Conservation (phyloP, 2,797 vertebrate species). For the Molossus molossus region DNA sequence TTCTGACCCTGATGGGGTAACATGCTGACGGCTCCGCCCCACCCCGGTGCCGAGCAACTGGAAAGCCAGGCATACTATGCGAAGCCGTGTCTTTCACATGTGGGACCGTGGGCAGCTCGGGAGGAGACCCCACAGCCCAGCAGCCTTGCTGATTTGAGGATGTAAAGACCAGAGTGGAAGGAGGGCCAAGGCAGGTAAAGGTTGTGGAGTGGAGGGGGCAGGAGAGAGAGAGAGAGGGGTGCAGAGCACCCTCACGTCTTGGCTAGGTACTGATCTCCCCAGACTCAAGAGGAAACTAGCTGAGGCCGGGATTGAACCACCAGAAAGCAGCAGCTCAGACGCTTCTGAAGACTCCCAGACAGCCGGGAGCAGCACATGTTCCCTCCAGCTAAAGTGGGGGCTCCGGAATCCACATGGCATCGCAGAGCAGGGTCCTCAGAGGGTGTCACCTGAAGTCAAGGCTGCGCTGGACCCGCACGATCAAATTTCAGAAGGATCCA, state of each 20-base stretch:
- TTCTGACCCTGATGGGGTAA: rapidly evolving
- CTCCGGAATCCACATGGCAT: rapidly evolving
- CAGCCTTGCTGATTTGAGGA: not conserved
- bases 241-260: not conserved
- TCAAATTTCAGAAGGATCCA: not conserved
- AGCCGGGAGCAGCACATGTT: not conserved
- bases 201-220: too few relatives aligned
- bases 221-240: not conserved
- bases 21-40: rapidly evolving
- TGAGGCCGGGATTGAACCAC: too few relatives aligned
- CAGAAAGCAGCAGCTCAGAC: too few relatives aligned
- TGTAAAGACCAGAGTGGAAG: not conserved
- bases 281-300: not conserved
- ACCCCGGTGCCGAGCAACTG: too few relatives aligned
- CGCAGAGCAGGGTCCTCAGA: too few relatives aligned
- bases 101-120: not conserved
- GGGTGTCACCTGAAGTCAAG: not conserved
- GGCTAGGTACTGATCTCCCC: not conserved
- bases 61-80: rapidly evolving
- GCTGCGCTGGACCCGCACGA: not conserved
- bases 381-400: not conserved
- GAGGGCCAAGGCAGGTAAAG: not conserved
- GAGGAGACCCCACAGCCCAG: not conserved
- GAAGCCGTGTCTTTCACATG: not conserved
- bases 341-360: too few relatives aligned